These are phyloP conservation scores for Parnassius smintheus DNA, from an alignment of 2,888 invertebrate species.

Conservation along the genomic window DNA sequence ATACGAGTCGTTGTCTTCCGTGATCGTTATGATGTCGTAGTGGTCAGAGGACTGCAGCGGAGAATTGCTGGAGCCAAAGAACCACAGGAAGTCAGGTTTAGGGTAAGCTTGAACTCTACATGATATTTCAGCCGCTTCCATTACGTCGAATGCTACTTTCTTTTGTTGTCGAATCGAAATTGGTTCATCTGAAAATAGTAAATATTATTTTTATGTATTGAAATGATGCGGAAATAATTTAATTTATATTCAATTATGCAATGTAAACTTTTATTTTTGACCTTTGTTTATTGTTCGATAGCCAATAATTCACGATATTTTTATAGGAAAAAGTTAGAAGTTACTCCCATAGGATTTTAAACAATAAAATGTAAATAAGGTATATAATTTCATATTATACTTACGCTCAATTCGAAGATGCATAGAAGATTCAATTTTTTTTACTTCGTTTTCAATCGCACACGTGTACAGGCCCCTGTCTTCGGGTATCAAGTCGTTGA, in stretches of 20 bases:
- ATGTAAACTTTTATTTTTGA: too few relatives aligned
- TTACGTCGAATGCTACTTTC: constrained; percentile 92
- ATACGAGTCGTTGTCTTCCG: constrained; percentile 92
- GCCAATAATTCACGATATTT: too few relatives aligned
- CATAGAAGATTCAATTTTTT: constrained; percentile 93
- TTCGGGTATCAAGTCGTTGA: constrained; percentile 88
- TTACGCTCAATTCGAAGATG: constrained; percentile 94
- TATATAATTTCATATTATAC: constrained; percentile 47
- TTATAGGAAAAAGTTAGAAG: too few relatives aligned
- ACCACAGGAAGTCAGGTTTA: constrained; percentile 96
- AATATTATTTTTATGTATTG: not conserved
- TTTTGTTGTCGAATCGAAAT: constrained; percentile 92
- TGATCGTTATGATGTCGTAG: constrained; percentile 92
- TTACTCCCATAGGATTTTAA: too few relatives aligned
- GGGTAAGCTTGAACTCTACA: constrained; percentile 96
- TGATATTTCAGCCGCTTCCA: constrained; percentile 91
- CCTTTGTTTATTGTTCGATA: too few relatives aligned
- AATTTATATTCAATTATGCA: too few relatives aligned
- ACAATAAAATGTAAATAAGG: too few relatives aligned
- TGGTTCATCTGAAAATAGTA: constrained; percentile 85
- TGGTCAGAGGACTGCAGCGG: constrained; percentile 90
- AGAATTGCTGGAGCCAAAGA: constrained; percentile 87
- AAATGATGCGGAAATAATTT: too few relatives aligned
- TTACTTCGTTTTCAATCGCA: constrained; percentile 93
- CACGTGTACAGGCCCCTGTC: constrained; percentile 95